Percentiles rank a stretch among this genome's conserved stretches.
Conservation (phyloP, 1,140 invertebrate species). For the Drosophila sucinea region DNA sequence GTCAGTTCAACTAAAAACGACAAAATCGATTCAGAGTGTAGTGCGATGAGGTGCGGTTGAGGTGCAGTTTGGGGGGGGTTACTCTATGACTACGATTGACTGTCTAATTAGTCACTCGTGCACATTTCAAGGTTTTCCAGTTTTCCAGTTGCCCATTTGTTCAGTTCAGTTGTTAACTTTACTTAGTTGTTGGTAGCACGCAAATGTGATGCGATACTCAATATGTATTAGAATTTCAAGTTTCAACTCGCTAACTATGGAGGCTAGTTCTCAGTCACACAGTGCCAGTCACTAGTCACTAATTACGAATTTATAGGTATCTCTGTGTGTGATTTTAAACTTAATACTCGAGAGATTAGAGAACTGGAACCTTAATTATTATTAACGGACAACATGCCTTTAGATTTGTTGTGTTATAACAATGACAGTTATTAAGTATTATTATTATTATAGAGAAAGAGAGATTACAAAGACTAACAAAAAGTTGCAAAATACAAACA, state of each 20-base stretch:
- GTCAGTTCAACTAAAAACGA: constrained; percentile 30
- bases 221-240: constrained; percentile 35
- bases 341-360: constrained; percentile 4
- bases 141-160: constrained; percentile 50
- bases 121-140: constrained; percentile 64
- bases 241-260: background rate
- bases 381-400: background rate
- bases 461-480: background rate
- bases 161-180: constrained; percentile 20
- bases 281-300: constrained; percentile 2
- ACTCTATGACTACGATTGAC: constrained; percentile 17
- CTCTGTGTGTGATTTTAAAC: background rate
- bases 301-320: constrained; percentile 8
- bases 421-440: background rate
- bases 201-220: constrained; percentile 6
- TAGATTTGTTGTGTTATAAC: background rate
- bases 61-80: background rate
- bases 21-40: constrained; percentile 16
- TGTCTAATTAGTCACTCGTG: constrained; percentile 74
- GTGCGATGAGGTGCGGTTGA: constrained; percentile 13
- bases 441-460: background rate
- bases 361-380: constrained; percentile 11
- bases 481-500: background rate
- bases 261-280: background rate
- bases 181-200: background rate